phyloP scores from a whole-genome alignment of 2,888 invertebrate species.

The Protonemura montana region DNA sequence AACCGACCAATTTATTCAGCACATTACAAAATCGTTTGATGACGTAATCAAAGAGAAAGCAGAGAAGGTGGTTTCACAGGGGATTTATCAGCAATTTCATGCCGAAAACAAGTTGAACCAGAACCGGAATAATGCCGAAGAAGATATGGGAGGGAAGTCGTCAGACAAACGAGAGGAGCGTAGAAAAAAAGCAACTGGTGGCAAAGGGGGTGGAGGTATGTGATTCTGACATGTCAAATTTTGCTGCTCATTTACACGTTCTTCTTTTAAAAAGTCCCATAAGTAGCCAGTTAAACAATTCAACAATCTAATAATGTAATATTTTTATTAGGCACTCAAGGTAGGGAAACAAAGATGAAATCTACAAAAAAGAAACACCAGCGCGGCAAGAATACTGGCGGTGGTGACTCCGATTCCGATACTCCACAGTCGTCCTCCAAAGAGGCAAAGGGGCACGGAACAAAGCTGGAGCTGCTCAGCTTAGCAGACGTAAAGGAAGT shows the following conservation, averaged over 20 bases:
- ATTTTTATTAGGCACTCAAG: conserved; percentile 59
- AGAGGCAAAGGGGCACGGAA: neutral
- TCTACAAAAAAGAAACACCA: conserved; percentile 78
- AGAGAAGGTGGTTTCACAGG: conserved; percentile 71
- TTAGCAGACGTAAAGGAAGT: conserved; percentile 72
- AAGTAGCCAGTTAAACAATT: no score
- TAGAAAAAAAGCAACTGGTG: conserved; percentile 83
- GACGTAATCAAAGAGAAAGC: conserved; percentile 72
- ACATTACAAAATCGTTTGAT: conserved; percentile 72
- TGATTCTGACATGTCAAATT: no score
- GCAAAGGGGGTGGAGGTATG: conserved; percentile 86
- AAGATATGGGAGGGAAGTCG: conserved; percentile 59
- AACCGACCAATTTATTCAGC: conserved; percentile 71
- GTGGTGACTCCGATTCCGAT: conserved; percentile 73
- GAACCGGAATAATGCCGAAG: conserved; percentile 48
- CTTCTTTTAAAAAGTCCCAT: no score
- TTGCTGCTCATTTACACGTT: no score
- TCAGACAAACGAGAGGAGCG: conserved; percentile 86
- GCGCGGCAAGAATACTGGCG: conserved; percentile 63
- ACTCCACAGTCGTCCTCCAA: conserved; percentile 27
- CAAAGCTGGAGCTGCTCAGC: conserved; percentile 71
- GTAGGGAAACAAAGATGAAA: conserved; percentile 94
- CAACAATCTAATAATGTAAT: no score
- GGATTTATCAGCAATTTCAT: conserved; percentile 73
- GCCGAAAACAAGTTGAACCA: conserved; percentile 68